phyloP scores from a whole-genome alignment of 2,113 vertebrate genomes.

The Myxocyprinus asiaticus region DNA sequence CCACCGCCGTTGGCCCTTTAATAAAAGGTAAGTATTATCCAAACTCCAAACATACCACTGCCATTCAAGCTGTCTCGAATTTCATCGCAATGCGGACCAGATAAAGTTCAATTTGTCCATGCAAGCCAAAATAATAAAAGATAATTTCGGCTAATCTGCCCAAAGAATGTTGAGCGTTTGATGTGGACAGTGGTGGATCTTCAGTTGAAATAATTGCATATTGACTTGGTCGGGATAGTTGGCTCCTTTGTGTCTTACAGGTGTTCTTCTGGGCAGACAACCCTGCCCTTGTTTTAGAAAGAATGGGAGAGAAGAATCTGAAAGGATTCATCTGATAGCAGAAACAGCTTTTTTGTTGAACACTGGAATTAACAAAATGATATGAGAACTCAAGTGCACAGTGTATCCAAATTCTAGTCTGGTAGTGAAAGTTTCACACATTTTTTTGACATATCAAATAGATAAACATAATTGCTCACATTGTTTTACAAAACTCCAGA shows the following conservation, averaged over 20 bases:
- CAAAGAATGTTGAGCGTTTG: conserved; percentile 91
- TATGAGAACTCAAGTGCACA: conserved; percentile 55
- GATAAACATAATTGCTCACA: background rate
- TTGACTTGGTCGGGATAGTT: conserved; percentile 77
- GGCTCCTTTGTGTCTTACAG: conserved; percentile 86
- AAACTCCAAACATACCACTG: conserved; percentile 94
- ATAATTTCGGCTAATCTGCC: conserved; percentile 98
- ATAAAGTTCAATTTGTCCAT: conserved; percentile 84
- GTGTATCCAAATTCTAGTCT: background rate
- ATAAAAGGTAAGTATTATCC: conserved; percentile 89
- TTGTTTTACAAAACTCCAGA: background rate
- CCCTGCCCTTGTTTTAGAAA: conserved; percentile 82
- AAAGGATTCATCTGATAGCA: conserved; percentile 66
- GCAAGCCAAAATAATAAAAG: conserved; percentile 86
- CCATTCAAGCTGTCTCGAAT: conserved; percentile 93
- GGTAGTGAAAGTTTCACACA: background rate
- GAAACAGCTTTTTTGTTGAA: conserved; percentile 61
- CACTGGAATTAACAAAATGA: conserved; percentile 47
- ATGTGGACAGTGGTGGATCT: conserved; percentile 91
- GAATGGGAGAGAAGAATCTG: conserved; percentile 54
- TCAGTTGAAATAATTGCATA: conserved; percentile 88
- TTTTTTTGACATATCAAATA: background rate
- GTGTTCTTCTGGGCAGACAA: conserved; percentile 86
- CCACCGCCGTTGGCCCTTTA: conserved; percentile 89
- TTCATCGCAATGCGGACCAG: conserved; percentile 87